Base-by-base conservation (phyloP, 2,797 vertebrate genomes). In the Anas acuta region DNA sequence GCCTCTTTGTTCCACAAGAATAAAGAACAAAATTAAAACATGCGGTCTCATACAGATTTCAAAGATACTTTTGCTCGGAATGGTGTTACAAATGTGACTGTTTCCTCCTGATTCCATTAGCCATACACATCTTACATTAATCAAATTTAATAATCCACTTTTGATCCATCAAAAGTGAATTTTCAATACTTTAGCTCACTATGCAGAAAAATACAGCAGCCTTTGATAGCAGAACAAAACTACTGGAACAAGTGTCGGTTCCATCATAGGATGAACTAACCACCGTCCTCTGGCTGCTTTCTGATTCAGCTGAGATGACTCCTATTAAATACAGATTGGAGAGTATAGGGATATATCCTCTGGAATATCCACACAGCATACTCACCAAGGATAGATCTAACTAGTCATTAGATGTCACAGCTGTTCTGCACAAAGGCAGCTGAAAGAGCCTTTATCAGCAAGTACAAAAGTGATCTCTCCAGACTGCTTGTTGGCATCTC, bases 371-470 rank as follows among this genome's bases (percentile, higher is more conserved):
- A 89, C 86, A 92, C 62, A 92, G 87, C 94, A 96, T 95, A 95
- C 95, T 97, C 92, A 97, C 92, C 87, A 1, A 62, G 91, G 93
- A 95, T 56, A 92, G 92, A 96, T 69, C 95, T 95, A 94, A 94
- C 75, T 95, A 97, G 92, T 49, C 94, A 93, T 97, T 93, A 95
- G 91, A 93, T 93, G 89, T 97, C 86, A 95, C 92, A 97, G 97
- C 94, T 97, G 91, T 94, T 96, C 93, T 88, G 79, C 93, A 95
- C 95, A 97, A 93, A 96, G 93, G 96, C 95, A 97, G 97, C 97
- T 97, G 96, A 97, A 97, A 97, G 96, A 96, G 95, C 93, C 93
- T 97, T 97, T 96, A 96, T 94, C 95, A 97, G 95, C 95, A 97
- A 95, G 90, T 89, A 97, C 85, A 96, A 96, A 92, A 97, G 95